phyloP scores from a whole-genome alignment of 2,888 invertebrate genomes.

The Malachius bipustulatus region DNA sequence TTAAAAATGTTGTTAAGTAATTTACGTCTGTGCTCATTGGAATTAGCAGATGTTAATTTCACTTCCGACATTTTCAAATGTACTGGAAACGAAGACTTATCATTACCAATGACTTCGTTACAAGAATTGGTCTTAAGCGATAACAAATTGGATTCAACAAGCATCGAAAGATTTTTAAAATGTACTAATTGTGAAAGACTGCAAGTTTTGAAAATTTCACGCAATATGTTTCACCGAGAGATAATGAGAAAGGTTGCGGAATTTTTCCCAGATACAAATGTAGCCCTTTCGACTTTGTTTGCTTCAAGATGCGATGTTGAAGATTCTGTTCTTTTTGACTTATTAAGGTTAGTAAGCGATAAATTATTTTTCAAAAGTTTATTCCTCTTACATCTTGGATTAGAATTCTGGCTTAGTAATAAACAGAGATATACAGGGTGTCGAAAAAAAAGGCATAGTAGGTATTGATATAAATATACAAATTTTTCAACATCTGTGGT shows the following conservation, averaged over 20 bases:
- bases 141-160: neutral
- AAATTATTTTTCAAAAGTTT: too few species aligned
- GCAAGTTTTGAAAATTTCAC: neutral
- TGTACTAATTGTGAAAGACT: neutral
- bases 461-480: too few species aligned
- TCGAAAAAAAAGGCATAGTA: too few species aligned
- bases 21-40: neutral
- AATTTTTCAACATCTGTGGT: too few species aligned
- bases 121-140: neutral
- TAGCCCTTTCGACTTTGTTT: neutral
- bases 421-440: too few species aligned
- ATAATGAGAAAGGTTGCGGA: neutral
- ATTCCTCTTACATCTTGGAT: too few species aligned
- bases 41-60: neutral
- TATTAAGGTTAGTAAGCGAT: slow-evolving; percentile 1
- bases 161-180: neutral
- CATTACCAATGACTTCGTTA: neutral
- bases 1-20: slow-evolving; percentile 1
- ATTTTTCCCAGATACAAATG: neutral
- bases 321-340: neutral
- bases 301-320: neutral
- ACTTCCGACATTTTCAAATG: neutral
- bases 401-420: too few species aligned
- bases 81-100: neutral
- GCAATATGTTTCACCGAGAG: neutral